Base-by-base conservation (phyloP, 2,797 vertebrate species). In the Mormyrus hasselquistii region DNA sequence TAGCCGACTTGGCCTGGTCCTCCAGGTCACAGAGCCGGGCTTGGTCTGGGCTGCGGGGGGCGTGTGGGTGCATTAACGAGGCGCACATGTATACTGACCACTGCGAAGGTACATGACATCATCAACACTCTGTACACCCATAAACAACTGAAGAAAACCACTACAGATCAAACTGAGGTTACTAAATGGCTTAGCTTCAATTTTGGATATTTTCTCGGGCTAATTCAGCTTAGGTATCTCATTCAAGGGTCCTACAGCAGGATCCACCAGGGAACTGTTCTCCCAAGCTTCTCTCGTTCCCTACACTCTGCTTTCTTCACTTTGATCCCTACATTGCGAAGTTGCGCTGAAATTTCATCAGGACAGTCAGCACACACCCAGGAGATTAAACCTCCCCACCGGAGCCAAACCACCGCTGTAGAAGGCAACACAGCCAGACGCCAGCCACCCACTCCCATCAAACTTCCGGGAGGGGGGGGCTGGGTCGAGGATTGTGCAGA, bases 1-100 rank as follows among this genome's bases (percentile, higher is more conserved):
- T 99, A 50, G 97, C 92, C 0, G 96, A 93, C 91, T 96, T 97
- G 0, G 98, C 92, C 93, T 99, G 98, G 85, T 99, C 98, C 93
- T 99, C 98, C 92, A 97, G 93, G 85, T 99, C 98, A 0, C 97
- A 97, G 90, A 99, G 95, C 86, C 97, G 95, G 93, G 93, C 97
- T 94, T 99, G 98, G n/a, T 99, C 98, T 9, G 97, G 97, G 90
- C 98, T 99, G 90, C 0, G 59, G 89, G 65, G 55, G 88, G 19
- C 4, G n/a, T 9, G 76, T 12, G 0, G 10, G 47, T 10, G 44
- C n/a, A 52, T 79, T 79, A n/a, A n/a, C 2, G 8, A 22, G 38
- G 3, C 2, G 38, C 34, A 44, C 5, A 79, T 0, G 9, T 25
- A 65, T 41, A 55, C 55, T 1, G n/a, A 41, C 22, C 41, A 73